Percentiles rank a stretch among this genome's conserved stretches.
These are phyloP conservation scores for Bujurquina vittata DNA, from an alignment of 2,113 vertebrate species.

Conservation along the genomic window DNA sequence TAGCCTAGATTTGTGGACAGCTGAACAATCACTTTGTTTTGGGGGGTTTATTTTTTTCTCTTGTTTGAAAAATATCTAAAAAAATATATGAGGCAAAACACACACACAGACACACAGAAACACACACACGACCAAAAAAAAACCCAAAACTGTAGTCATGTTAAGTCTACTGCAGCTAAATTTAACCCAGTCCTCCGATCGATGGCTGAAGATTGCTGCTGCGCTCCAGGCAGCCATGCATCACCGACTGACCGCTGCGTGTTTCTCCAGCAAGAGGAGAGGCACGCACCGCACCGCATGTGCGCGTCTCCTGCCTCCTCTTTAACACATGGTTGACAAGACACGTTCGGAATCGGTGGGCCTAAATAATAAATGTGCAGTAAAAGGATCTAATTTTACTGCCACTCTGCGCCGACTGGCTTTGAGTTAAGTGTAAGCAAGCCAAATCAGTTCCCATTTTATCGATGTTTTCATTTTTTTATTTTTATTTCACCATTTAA, in stretches of 20 bases:
- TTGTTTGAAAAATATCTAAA: not conserved
- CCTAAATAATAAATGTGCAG: conserved; percentile 77
- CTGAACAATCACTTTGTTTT: conserved; percentile 37
- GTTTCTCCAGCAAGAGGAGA: conserved; percentile 13
- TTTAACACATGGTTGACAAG: conserved; percentile 73
- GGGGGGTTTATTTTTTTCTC: not conserved
- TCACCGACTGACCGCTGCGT: conserved; percentile 32
- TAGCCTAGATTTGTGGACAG: conserved; percentile 19
- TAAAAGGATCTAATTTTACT: conserved; percentile 78
- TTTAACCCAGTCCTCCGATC: conserved; percentile 60
- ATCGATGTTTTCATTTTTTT: not conserved
- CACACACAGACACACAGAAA: no score
- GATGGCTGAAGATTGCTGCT: conserved; percentile 55
- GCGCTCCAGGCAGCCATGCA: conserved; percentile 53
- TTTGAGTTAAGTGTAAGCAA: conserved; percentile 13
- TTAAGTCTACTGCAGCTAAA: conserved; percentile 44
- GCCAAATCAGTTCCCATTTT: not conserved
- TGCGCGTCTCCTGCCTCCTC: conserved; percentile 41
- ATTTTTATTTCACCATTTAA: conserved; percentile 19
- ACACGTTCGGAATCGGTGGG: conserved; percentile 58
- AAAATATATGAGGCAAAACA: no score
- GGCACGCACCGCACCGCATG: conserved; percentile 46
- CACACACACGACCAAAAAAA: not conserved
- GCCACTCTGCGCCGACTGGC: conserved; percentile 19
- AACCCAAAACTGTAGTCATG: not conserved